These are phyloP conservation scores for Mystacornis crossleyi DNA, from an alignment of 2,113 vertebrate species.

Conservation along the genomic window DNA sequence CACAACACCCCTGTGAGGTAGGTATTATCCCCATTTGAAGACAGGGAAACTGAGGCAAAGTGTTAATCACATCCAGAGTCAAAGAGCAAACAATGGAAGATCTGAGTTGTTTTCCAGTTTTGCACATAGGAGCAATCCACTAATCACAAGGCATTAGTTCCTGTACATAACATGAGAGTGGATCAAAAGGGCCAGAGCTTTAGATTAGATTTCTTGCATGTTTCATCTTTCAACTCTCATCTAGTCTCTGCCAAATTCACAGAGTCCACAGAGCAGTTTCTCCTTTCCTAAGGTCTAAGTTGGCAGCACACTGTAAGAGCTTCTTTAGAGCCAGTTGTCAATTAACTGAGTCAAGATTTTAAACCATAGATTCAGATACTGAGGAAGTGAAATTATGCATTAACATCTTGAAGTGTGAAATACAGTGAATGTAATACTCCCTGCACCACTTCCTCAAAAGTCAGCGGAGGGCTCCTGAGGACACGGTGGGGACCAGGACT, in stretches of 20 bases:
- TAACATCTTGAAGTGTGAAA: not conserved
- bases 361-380: not conserved
- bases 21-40: slow-evolving; percentile 40
- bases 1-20: slow-evolving; percentile 62
- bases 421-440: not conserved
- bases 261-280: not conserved
- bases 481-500: rapidly evolving
- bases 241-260: not conserved
- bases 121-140: not conserved
- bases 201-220: not conserved
- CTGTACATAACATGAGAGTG: not conserved
- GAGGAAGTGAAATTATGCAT: not conserved
- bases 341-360: not conserved
- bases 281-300: not conserved
- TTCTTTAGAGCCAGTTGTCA: slow-evolving; percentile 17
- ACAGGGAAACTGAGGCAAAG: slow-evolving; percentile 41
- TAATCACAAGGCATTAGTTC: not conserved
- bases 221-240: not conserved
- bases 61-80: slow-evolving; percentile 20
- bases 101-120: slow-evolving; percentile 34
- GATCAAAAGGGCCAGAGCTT: not conserved
- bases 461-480: not conserved
- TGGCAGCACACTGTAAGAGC: slow-evolving; percentile 8
- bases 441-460: not conserved
- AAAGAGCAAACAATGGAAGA: slow-evolving; percentile 18